These are phyloP conservation scores for Jaculus jaculus DNA, from an alignment of 2,113 vertebrate genomes.

Conservation along the genomic window DNA sequence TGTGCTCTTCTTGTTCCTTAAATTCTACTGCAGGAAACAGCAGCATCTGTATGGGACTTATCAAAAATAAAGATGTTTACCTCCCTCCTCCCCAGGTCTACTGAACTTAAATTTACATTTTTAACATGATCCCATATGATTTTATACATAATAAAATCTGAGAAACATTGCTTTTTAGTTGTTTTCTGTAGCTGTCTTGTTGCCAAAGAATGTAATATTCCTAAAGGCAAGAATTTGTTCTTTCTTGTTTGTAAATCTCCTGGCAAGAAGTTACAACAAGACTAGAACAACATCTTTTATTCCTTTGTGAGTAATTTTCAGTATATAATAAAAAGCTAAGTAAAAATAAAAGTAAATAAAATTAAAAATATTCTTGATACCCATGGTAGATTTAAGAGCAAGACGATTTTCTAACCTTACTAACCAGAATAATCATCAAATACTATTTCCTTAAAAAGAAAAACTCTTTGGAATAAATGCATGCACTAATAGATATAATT, in stretches of 20 bases:
- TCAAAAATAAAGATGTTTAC: background rate
- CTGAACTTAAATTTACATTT: background rate
- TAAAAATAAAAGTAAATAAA: too few species aligned
- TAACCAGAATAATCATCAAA: background rate
- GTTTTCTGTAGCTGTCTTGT: background rate
- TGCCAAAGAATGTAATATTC: background rate
- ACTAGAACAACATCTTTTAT: background rate
- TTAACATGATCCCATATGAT: background rate
- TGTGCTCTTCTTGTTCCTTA: background rate
- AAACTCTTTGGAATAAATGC: background rate
- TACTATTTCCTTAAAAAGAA: background rate
- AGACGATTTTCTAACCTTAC: background rate
- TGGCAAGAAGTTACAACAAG: background rate
- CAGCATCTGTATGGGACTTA: background rate
- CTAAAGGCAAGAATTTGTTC: slow-evolving; percentile 11
- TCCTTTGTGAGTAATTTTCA: background rate
- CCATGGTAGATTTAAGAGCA: background rate
- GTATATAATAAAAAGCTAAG: background rate
- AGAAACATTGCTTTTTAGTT: background rate
- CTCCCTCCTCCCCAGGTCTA: background rate
- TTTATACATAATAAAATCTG: background rate
- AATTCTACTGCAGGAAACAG: background rate
- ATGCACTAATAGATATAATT: background rate
- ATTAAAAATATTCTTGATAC: background rate
- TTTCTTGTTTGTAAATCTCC: slow-evolving; percentile 51